Evolutionary conservation across 2,113 vertebrate genomes (phyloP).

Genomic region (Chlamydotis undulata): DNA sequence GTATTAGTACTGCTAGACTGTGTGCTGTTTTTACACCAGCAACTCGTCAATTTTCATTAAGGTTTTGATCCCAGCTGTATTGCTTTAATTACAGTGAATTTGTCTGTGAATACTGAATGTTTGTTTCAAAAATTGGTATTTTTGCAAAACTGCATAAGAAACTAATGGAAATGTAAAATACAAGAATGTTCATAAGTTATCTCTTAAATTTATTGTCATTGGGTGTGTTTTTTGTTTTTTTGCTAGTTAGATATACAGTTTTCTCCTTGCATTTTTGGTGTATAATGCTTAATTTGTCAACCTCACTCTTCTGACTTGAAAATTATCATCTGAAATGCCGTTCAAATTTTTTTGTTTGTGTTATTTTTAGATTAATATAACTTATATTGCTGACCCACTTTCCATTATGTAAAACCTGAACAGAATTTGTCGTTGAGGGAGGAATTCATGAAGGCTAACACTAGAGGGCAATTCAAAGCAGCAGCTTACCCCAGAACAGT

Average conservation of each 20-base stretch:
- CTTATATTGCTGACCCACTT: conserved; percentile 42
- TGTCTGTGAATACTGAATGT: neutral
- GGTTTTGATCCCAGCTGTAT: neutral
- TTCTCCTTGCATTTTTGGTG: neutral
- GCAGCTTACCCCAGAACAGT: neutral
- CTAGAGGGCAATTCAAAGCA: conserved; percentile 66
- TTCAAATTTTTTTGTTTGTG: neutral
- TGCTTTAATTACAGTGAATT: neutral
- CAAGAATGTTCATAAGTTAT: neutral
- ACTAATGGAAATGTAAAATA: neutral
- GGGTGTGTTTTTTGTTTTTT: neutral
- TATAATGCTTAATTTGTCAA: neutral
- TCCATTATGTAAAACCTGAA: conserved; percentile 30
- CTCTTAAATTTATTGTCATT: neutral
- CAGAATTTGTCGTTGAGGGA: conserved; percentile 20
- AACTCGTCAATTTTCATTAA: neutral
- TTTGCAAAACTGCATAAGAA: neutral
- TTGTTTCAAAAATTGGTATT: neutral
- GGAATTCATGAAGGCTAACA: conserved; percentile 49
- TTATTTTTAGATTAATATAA: neutral
- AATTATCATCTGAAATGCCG: neutral
- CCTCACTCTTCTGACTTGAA: neutral
- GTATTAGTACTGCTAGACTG: neutral
- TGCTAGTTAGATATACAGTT: neutral
- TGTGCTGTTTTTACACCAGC: conserved; percentile 24